Evolutionary conservation across 2,888 invertebrate genomes (phyloP).

Genomic region (Chaitophorus viminalis): DNA sequence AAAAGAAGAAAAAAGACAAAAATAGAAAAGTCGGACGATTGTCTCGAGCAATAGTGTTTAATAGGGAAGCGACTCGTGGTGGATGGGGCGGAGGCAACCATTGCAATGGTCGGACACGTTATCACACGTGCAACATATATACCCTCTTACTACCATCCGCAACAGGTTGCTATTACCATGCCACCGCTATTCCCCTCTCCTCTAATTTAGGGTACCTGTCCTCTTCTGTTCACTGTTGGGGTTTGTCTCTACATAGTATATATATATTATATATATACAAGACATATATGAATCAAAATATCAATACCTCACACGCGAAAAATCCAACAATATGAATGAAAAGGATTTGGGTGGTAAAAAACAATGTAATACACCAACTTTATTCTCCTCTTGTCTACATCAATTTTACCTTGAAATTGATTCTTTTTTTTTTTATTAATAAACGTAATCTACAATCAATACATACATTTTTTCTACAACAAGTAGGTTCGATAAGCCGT

Average conservation of each 20-base stretch:
- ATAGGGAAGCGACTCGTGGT: slow-evolving; percentile 18
- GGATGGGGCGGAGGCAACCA: not conserved
- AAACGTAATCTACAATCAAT: no score
- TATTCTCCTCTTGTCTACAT: not conserved
- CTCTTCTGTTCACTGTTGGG: not conserved
- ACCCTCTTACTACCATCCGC: not conserved
- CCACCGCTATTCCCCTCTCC: not conserved
- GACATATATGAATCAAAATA: not conserved
- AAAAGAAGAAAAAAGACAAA: slow-evolving; percentile 41
- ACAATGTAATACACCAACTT: not conserved
- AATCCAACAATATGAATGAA: slow-evolving; percentile 11
- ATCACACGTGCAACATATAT: not conserved
- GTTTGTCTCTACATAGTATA: not conserved
- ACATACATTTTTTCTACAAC: no score
- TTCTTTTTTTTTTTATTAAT: not conserved
- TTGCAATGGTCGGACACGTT: not conserved
- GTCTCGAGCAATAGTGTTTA: slow-evolving; percentile 38
- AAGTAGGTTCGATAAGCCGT: no score
- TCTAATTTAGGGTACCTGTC: not conserved
- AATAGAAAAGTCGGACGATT: slow-evolving; percentile 58
- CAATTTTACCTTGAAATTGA: not conserved
- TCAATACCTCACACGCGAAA: not conserved
- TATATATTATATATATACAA: no score
- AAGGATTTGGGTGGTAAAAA: not conserved
- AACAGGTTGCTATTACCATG: slow-evolving; percentile 4